Base-by-base conservation (phyloP, 2,797 vertebrate species). In the Rhodeus uyekii region DNA sequence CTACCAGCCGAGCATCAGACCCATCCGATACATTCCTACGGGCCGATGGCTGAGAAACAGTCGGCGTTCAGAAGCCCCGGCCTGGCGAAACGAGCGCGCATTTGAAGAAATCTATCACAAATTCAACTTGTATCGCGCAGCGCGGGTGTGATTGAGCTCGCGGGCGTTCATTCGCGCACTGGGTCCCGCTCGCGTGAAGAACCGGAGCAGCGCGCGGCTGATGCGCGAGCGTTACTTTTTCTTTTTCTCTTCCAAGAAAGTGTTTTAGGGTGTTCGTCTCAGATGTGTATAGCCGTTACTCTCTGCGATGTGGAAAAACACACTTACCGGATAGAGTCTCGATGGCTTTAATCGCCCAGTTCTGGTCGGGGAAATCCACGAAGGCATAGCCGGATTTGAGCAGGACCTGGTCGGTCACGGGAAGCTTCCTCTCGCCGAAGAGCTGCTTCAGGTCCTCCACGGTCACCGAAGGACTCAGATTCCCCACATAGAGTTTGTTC, bases 401-500 rank as follows among this genome's bases (percentile, higher is more conserved):
- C 60, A 97, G 93, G 92, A 97, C 93, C 94, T 96, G 95, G 78
- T 96, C 96, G 94, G 95, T 90, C 92, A 96, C 94, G 73, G 96
- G 95, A 87, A 97, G 96, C 93, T 96, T 94, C 91, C 92, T 95
- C 91, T 97, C 96, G 90, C 92, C 94, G 89, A 97, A 97, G 92
- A 97, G 95, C 95, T 95, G 94, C 93, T 95, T 94, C 91, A 98
- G 95, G 94, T 98, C 96, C 91, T 96, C 96, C 92, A 95, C 96
- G 84, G 96, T 97, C 92, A 95, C 96, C 92, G 95, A 95, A 92
- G 96, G 95, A 95, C 96, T 97, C 94, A 98, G 94, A 95, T 97
- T 97, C 91, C 97, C 97, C 89, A 98, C 94, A 95, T 97, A 97
- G 90, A 98, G 96, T 96, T 96, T 96, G 96, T 96, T 96, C 97